Conservation (phyloP, 2,888 invertebrate species). For the Drosophila falleni region DNA sequence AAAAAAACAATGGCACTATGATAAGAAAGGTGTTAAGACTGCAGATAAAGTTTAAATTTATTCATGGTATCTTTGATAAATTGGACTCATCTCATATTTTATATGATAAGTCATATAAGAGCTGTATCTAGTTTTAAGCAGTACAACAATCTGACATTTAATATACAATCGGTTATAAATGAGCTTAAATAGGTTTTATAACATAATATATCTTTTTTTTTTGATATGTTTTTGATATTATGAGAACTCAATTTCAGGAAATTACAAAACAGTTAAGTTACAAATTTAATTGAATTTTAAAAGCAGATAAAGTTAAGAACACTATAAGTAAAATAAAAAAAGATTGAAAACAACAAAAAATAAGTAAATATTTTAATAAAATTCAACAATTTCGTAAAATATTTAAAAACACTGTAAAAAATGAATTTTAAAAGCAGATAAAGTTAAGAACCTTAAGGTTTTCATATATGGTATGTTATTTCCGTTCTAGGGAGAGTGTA, state of each 20-base stretch:
- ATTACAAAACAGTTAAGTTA: too few species aligned
- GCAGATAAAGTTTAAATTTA: slow-evolving; percentile 7
- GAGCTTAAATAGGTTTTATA: background rate
- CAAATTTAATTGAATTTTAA: too few species aligned
- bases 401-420: too few species aligned
- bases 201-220: too few species aligned
- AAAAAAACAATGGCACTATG: background rate
- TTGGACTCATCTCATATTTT: background rate
- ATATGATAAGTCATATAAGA: background rate
- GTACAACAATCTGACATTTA: background rate
- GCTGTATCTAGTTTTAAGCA: background rate
- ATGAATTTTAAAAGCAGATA: background rate
- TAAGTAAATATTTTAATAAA: too few species aligned
- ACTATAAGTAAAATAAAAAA: too few species aligned
- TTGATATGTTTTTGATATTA: too few species aligned
- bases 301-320: too few species aligned
- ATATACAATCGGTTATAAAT: background rate
- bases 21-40: slow-evolving; percentile 8
- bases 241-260: too few species aligned
- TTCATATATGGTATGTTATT: too few species aligned
- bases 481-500: slow-evolving; percentile 6
- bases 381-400: too few species aligned
- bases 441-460: background rate
- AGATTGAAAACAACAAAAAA: too few species aligned
- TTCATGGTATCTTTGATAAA: slow-evolving; percentile 3